A percentile compares a stretch with the other conserved stretches of the same genome.
These are phyloP conservation scores for Phyllopteryx taeniolatus DNA, from an alignment of 2,113 vertebrate species.

Conservation along the genomic window DNA sequence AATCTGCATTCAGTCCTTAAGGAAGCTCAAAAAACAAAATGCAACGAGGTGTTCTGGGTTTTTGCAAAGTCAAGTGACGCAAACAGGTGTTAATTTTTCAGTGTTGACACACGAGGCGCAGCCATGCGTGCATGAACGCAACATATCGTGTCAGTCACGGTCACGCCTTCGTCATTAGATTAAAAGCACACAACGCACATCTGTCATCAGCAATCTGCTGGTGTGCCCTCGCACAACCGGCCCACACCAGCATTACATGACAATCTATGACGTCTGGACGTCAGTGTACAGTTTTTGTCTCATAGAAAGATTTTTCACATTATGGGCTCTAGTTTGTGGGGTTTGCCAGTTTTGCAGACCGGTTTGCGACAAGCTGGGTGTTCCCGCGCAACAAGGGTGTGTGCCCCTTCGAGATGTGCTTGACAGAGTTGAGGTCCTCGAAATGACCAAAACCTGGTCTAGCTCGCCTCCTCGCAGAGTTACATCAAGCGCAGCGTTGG, in stretches of 20 bases:
- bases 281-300: background rate
- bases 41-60: slow-evolving; percentile 31
- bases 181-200: background rate
- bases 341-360: too few relatives aligned
- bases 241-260: slow-evolving; percentile 5
- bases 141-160: background rate
- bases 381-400: too few relatives aligned
- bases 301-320: background rate
- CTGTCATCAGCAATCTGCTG: slow-evolving; percentile 24
- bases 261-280: background rate
- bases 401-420: too few relatives aligned
- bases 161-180: slow-evolving; percentile 1
- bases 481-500: too few relatives aligned
- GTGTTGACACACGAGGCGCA: slow-evolving; percentile 2
- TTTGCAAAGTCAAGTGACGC: slow-evolving; percentile 20
- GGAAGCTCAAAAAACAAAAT: slow-evolving; percentile 35
- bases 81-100: slow-evolving; percentile 32
- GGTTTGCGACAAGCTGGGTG: too few relatives aligned
- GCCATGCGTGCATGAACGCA: background rate
- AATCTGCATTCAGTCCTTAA: background rate
- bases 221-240: slow-evolving; percentile 29
- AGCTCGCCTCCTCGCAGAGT: too few relatives aligned
- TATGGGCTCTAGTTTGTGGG: background rate
- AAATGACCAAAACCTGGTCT: too few relatives aligned
- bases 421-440: too few relatives aligned